phyloP scores from a whole-genome alignment of 2,888 invertebrate genomes.

The Lamellibrachia satsuma region DNA sequence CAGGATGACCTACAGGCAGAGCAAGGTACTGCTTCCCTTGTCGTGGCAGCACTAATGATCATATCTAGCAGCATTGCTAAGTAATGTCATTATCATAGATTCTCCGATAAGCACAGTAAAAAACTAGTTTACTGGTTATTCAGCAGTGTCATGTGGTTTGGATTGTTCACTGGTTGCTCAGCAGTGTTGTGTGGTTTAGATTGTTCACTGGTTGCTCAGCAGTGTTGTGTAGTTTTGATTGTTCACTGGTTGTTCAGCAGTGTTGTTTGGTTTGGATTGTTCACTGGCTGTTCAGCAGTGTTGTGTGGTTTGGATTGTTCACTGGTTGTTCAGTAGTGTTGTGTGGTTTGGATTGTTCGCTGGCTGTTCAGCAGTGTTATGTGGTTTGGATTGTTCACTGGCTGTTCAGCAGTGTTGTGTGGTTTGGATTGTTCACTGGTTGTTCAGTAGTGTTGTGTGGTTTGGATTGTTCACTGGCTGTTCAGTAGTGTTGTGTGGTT shows the following conservation, averaged over 20 bases:
- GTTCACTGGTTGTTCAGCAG: too few species aligned
- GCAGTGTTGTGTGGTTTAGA: not conserved
- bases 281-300: not conserved
- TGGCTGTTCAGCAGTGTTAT: too few species aligned
- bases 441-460: not conserved
- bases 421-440: too few species aligned
- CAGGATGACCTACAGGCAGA: conserved; percentile 35
- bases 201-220: too few species aligned
- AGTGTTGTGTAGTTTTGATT: too few species aligned
- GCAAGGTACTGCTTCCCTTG: conserved; percentile 32
- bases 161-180: not conserved
- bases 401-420: too few species aligned
- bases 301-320: too few species aligned
- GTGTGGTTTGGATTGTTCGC: not conserved
- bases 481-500: not conserved
- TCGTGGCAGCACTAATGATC: not conserved
- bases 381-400: not conserved
- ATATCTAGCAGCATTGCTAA: not conserved
- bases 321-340: too few species aligned
- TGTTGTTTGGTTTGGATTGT: too few species aligned
- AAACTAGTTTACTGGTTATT: too few species aligned
- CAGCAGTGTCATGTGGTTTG: not conserved
- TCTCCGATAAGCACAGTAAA: too few species aligned
- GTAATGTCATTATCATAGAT: too few species aligned
- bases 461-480: not conserved